A percentile compares a stretch with the other conserved stretches of the same genome.
Conservation (phyloP, 2,113 vertebrate species). For the Pomatorhinus ruficollis region DNA sequence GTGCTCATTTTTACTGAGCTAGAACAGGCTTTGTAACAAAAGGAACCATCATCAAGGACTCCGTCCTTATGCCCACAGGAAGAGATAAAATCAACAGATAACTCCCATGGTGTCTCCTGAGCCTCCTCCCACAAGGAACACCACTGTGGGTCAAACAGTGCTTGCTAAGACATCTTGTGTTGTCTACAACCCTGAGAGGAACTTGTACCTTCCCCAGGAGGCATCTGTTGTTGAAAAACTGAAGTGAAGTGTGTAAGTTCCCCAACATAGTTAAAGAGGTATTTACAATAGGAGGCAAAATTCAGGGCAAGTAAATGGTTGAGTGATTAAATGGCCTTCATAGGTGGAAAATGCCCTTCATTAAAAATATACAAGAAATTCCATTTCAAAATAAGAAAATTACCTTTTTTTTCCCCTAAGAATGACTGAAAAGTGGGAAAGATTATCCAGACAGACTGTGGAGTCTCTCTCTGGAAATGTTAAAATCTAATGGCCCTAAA, state of each 20-base stretch:
- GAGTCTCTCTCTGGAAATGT: not conserved
- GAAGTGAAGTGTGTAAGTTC: not conserved
- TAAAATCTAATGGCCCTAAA: not conserved
- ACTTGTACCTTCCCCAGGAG: not conserved
- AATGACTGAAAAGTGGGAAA: not conserved
- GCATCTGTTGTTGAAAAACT: not conserved
- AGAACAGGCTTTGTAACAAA: not conserved
- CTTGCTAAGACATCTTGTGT: not conserved
- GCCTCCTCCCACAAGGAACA: not conserved
- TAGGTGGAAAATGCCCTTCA: not conserved
- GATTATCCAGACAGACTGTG: not conserved
- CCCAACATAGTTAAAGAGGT: not conserved
- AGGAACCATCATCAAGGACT: not conserved
- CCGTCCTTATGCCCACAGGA: not conserved
- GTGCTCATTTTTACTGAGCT: not conserved
- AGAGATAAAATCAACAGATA: not conserved
- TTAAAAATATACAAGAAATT: not conserved
- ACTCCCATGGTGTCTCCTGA: not conserved
- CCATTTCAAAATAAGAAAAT: not conserved
- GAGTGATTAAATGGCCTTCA: not conserved
- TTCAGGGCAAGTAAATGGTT: not conserved
- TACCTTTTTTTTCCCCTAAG: not conserved
- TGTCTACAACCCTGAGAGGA: not conserved
- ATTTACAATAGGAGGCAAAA: not conserved
- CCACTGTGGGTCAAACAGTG: rapidly evolving